These are phyloP conservation scores for Hartigia nigra DNA, from an alignment of 2,888 invertebrate genomes.

Conservation along the genomic window DNA sequence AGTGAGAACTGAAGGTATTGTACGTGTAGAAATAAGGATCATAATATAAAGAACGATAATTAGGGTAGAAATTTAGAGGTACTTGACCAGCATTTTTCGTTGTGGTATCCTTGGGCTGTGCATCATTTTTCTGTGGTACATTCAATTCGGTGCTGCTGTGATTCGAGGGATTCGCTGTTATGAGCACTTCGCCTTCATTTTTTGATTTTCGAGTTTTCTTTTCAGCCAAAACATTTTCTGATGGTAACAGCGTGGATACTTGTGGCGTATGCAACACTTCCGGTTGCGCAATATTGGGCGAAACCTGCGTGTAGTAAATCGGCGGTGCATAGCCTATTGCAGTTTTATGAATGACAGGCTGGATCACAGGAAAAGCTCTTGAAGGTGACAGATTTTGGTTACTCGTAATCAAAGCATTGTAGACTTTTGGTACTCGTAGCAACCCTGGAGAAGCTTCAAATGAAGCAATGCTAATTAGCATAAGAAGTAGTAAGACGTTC, in stretches of 20 bases:
- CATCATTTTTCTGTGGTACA: background rate
- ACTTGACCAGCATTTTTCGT: conserved; percentile 27
- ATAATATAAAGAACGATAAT: conserved; percentile 57
- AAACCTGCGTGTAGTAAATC: conserved; percentile 52
- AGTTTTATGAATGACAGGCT: conserved; percentile 76
- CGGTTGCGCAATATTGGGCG: conserved; percentile 46
- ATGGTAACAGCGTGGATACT: background rate
- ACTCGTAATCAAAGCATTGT: conserved; percentile 83
- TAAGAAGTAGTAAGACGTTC: conserved; percentile 30
- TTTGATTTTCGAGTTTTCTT: conserved; percentile 6
- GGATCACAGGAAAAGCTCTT: conserved; percentile 79
- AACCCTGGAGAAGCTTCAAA: conserved; percentile 65
- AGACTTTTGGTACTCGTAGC: conserved; percentile 78
- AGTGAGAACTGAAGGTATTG: conserved; percentile 47
- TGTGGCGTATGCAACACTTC: conserved; percentile 27
- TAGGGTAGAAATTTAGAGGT: conserved; percentile 55
- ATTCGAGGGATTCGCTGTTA: background rate
- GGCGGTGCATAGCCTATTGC: conserved; percentile 68
- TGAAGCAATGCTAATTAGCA: conserved; percentile 39
- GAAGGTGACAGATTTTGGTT: conserved; percentile 82
- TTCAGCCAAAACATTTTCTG: conserved; percentile 1
- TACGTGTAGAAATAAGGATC: conserved; percentile 58
- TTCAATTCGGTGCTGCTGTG: conserved; percentile 2
- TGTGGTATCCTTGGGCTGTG: conserved; percentile 5
- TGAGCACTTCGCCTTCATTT: background rate